Percentiles rank a stretch among this genome's conserved stretches.
These are phyloP conservation scores for Rhopalosiphum nymphaeae DNA, from an alignment of 2,888 invertebrate species.

Conservation along the genomic window DNA sequence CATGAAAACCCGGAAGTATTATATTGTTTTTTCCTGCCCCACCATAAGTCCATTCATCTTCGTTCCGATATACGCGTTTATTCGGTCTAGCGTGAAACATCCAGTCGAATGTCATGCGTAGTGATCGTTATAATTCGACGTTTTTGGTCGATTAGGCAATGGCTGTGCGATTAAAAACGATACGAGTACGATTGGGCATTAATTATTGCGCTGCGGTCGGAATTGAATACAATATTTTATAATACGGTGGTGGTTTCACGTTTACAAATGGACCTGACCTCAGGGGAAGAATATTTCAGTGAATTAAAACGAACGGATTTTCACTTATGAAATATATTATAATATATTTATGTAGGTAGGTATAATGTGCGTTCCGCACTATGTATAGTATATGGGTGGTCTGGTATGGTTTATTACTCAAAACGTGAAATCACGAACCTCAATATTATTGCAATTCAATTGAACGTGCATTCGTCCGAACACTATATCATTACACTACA, in stretches of 20 bases:
- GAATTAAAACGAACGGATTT: not conserved
- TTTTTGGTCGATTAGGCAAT: constrained; percentile 12
- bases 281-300: not conserved
- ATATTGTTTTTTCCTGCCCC: not conserved
- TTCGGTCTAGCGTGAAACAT: not conserved
- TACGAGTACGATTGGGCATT: not conserved
- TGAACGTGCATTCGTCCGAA: not conserved
- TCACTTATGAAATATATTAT: not conserved
- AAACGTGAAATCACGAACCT: constrained; percentile 33
- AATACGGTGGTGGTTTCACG: not conserved
- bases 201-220: not conserved
- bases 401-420: not conserved
- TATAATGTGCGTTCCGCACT: not conserved
- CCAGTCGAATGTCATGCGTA: not conserved
- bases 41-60: not conserved
- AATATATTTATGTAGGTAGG: not conserved
- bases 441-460: constrained; percentile 23
- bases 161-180: not conserved
- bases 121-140: constrained; percentile 9
- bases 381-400: not conserved
- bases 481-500: not conserved
- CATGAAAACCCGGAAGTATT: not conserved
- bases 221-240: not conserved
- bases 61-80: not conserved
- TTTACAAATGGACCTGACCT: not conserved